Conservation (phyloP, 2,888 invertebrate genomes). For the Pinctada fucata region DNA sequence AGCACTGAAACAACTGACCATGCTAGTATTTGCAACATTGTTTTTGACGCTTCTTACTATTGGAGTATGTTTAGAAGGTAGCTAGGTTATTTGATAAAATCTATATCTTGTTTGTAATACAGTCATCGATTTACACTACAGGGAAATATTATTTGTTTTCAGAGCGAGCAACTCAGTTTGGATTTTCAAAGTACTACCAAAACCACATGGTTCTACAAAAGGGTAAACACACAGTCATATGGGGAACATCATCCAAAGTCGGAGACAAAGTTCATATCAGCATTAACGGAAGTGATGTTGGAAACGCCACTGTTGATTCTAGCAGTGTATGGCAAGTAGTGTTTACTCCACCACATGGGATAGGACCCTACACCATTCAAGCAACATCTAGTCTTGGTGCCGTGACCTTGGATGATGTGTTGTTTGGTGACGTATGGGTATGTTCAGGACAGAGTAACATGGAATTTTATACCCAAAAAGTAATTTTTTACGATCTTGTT, state of each 20-base stretch:
- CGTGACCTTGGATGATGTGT: slow-evolving; percentile 44
- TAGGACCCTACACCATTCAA: slow-evolving; percentile 54
- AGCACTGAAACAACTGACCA: no score
- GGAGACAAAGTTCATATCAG: slow-evolving; percentile 30
- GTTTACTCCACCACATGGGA: slow-evolving; percentile 44
- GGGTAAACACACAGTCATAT: slow-evolving; percentile 31
- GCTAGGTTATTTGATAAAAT: no score
- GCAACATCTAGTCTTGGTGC: slow-evolving; percentile 52
- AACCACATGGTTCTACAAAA: slow-evolving; percentile 50
- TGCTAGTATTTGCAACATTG: no score
- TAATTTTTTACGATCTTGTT: slow-evolving; percentile 9
- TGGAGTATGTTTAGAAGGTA: no score
- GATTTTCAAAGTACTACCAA: slow-evolving; percentile 37
- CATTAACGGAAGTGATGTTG: background rate
- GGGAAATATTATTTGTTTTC: background rate
- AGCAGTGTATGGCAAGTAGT: slow-evolving; percentile 51
- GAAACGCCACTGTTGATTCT: background rate
- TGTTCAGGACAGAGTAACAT: slow-evolving; percentile 75
- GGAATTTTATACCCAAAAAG: slow-evolving; percentile 57
- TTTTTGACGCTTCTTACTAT: no score
- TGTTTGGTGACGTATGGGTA: slow-evolving; percentile 74
- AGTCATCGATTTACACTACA: no score
- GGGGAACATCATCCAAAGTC: slow-evolving; percentile 39
- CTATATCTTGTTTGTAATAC: no score
- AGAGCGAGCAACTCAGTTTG: slow-evolving; percentile 10